A percentile compares a stretch with the other conserved stretches of the same genome.
These are phyloP conservation scores for Cataglyphis albicans DNA, from an alignment of 2,888 invertebrate species.

Conservation along the genomic window DNA sequence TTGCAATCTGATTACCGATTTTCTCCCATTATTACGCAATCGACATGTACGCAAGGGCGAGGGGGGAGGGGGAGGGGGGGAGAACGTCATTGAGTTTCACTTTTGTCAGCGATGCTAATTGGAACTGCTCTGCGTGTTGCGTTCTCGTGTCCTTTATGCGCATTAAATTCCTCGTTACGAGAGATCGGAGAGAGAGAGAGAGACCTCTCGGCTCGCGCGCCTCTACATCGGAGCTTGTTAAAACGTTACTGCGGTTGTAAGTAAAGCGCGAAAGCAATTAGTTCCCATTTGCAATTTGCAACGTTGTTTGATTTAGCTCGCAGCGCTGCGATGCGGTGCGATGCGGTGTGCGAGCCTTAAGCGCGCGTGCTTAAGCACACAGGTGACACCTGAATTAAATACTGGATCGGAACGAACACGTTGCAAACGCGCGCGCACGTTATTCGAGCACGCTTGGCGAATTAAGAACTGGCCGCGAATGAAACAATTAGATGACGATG, in stretches of 20 bases:
- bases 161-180: conserved; percentile 56
- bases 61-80: too few species aligned
- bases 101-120: conserved; percentile 50
- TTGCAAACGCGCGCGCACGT: conserved; percentile 11
- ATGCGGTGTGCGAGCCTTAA: conserved; percentile 51
- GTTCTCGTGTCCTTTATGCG: conserved; percentile 51
- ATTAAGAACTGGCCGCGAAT: conserved; percentile 4
- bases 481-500: not conserved
- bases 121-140: conserved; percentile 45
- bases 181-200: not conserved
- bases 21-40: conserved; percentile 33
- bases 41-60: not conserved
- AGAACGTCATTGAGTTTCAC: conserved; percentile 38
- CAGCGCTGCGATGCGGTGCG: not conserved
- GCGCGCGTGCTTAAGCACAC: conserved; percentile 62
- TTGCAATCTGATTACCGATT: conserved; percentile 46
- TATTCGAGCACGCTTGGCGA: conserved; percentile 29
- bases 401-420: conserved; percentile 26
- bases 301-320: conserved; percentile 72
- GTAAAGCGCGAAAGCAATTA: conserved; percentile 78
- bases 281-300: conserved; percentile 77
- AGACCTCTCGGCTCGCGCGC: conserved; percentile 35
- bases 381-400: conserved; percentile 63
- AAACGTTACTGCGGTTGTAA: conserved; percentile 74
- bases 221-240: conserved; percentile 70